A percentile compares a stretch with the other conserved stretches of the same genome.
phyloP scores from a whole-genome alignment of 1,140 invertebrate genomes.

The Archegozetes longisetosus region DNA sequence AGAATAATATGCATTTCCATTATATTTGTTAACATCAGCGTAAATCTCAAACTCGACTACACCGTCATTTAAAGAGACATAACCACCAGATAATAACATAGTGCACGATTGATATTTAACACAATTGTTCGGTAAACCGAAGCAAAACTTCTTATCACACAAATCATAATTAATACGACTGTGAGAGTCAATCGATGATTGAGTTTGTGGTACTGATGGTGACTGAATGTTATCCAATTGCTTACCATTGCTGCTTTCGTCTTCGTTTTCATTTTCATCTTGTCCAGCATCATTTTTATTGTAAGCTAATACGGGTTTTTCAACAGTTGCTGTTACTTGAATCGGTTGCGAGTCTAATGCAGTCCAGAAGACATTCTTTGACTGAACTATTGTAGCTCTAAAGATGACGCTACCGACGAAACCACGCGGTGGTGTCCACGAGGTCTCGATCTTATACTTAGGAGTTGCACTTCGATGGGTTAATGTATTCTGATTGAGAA shows the following conservation, averaged over 20 bases:
- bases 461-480: not conserved
- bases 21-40: constrained; percentile 1
- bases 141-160: constrained; percentile 2
- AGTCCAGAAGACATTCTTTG: constrained; percentile 12
- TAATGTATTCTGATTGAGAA: constrained; percentile 11
- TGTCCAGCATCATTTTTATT: not conserved
- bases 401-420: constrained; percentile 9
- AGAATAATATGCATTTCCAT: constrained; percentile 7
- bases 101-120: constrained; percentile 2
- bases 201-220: not conserved
- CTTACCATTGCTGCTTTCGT: not conserved
- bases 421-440: constrained; percentile 8
- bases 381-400: constrained; percentile 8
- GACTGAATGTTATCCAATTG: not conserved
- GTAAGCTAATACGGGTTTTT: not conserved
- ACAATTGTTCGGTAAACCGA: constrained; percentile 7
- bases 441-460: constrained; percentile 7
- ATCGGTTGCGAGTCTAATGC: constrained; percentile 9
- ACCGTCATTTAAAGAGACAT: not conserved
- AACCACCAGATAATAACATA: constrained; percentile 2
- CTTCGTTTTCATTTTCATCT: not conserved
- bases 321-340: not conserved
- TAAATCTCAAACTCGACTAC: constrained; percentile 10
- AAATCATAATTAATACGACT: constrained; percentile 3
- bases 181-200: not conserved